Conservation (phyloP, 2,113 vertebrate species). For the Protomyctophum bolini region DNA sequence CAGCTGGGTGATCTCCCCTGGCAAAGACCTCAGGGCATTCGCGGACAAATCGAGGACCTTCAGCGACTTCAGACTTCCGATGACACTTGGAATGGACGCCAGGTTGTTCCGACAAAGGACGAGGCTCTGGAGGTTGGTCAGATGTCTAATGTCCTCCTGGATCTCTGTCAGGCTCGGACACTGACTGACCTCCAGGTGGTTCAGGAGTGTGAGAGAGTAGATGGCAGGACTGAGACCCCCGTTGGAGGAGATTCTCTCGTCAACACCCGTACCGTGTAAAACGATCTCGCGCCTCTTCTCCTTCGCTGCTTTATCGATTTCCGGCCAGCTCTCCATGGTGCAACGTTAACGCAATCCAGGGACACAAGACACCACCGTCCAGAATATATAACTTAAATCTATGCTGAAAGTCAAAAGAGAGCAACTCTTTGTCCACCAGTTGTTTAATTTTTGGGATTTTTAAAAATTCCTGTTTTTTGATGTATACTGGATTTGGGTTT, state of each 20-base stretch:
- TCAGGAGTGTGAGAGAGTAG: slow-evolving; percentile 77
- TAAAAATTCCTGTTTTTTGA: too few species aligned
- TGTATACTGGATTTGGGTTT: too few species aligned
- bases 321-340: slow-evolving; percentile 66
- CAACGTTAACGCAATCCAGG: too few species aligned
- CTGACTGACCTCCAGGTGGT: slow-evolving; percentile 85
- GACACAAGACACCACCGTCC: too few species aligned
- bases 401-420: too few species aligned
- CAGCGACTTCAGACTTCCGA: slow-evolving; percentile 70
- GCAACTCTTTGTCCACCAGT: too few species aligned
- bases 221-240: slow-evolving; percentile 73
- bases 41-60: slow-evolving; percentile 80
- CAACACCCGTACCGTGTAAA: slow-evolving; percentile 73
- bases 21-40: slow-evolving; percentile 77
- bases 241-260: slow-evolving; percentile 67
- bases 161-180: slow-evolving; percentile 83
- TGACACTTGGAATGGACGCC: slow-evolving; percentile 73
- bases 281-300: slow-evolving; percentile 87
- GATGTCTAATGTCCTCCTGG: slow-evolving; percentile 75
- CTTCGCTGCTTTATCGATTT: slow-evolving; percentile 80
- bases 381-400: too few species aligned
- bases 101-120: slow-evolving; percentile 86
- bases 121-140: slow-evolving; percentile 84
- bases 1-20: slow-evolving; percentile 75
- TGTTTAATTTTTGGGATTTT: too few species aligned